Evolutionary conservation across 2,797 vertebrate species (phyloP).

Genomic region (Yasuhikotakia modesta): DNA sequence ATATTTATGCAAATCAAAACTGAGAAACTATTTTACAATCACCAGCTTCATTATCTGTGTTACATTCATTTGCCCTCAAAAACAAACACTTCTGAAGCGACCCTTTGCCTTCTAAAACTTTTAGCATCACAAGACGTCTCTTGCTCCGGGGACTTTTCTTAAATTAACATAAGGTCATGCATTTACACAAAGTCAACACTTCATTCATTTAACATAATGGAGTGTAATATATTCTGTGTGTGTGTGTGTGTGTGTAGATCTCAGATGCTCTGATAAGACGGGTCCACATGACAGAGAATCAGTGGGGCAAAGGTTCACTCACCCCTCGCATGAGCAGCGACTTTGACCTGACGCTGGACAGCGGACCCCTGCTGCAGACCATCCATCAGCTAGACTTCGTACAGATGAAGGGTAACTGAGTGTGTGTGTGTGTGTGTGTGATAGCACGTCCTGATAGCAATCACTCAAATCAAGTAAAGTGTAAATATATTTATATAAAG

Average conservation of each 20-base stretch:
- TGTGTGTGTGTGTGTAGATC: slow-evolving; percentile 78
- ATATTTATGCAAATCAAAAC: too few species aligned
- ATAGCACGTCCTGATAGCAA: too few species aligned
- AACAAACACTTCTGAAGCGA: slow-evolving; percentile 8
- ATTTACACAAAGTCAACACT: slow-evolving; percentile 39
- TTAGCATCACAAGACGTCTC: slow-evolving; percentile 12
- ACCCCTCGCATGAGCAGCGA: slow-evolving; percentile 96
- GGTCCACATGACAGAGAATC: slow-evolving; percentile 93
- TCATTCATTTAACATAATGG: slow-evolving; percentile 24
- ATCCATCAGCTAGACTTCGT: slow-evolving; percentile 99
- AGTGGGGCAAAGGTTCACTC: slow-evolving; percentile 97
- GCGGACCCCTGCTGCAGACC: slow-evolving; percentile 90
- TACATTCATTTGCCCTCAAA: not conserved
- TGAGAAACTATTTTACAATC: not conserved
- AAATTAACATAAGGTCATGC: slow-evolving; percentile 39
- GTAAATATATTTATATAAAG: too few species aligned
- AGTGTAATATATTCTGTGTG: slow-evolving; percentile 14
- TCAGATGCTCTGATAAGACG: slow-evolving; percentile 96
- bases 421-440: slow-evolving; percentile 63
- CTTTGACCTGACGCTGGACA: slow-evolving; percentile 97
- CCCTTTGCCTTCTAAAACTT: slow-evolving; percentile 45
- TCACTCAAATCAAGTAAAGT: too few species aligned
- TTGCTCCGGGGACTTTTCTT: slow-evolving; percentile 20
- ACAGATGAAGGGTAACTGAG: slow-evolving; percentile 91
- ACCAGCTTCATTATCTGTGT: not conserved